A percentile compares a stretch with the other conserved stretches of the same genome.
phyloP scores from a whole-genome alignment of 2,113 vertebrate species.

The Garra rufa region DNA sequence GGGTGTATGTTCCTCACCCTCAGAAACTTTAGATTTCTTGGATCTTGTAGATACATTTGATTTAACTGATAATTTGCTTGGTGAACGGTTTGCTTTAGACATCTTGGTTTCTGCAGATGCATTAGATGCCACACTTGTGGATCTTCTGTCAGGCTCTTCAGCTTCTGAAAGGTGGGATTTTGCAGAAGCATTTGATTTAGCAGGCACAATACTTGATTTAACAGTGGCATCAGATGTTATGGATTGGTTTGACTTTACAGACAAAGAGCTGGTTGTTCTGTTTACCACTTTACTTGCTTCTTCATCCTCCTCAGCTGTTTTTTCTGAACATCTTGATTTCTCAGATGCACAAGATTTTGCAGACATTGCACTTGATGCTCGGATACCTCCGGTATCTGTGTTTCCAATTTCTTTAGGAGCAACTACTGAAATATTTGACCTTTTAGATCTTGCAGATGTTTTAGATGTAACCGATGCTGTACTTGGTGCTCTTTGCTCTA shows the following conservation, averaged over 20 bases:
- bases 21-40: slow-evolving; percentile 32
- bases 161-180: slow-evolving; percentile 14
- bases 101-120: slow-evolving; percentile 32
- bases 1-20: not conserved
- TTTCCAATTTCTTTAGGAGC: slow-evolving; percentile 28
- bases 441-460: slow-evolving; percentile 49
- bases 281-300: slow-evolving; percentile 34
- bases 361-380: slow-evolving; percentile 51
- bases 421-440: slow-evolving; percentile 28
- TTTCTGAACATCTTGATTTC: slow-evolving; percentile 57
- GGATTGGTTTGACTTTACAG: slow-evolving; percentile 36
- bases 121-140: not conserved
- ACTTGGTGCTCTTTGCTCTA: slow-evolving; percentile 14
- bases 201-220: slow-evolving; percentile 29
- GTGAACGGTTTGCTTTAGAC: slow-evolving; percentile 41
- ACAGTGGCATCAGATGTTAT: slow-evolving; percentile 2
- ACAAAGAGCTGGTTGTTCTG: slow-evolving; percentile 66
- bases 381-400: slow-evolving; percentile 17
- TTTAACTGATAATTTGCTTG: slow-evolving; percentile 64
- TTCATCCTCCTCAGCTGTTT: slow-evolving; percentile 37
- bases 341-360: slow-evolving; percentile 57
- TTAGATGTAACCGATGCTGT: slow-evolving; percentile 38
- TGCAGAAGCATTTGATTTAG: slow-evolving; percentile 41
- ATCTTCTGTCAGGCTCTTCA: not conserved
- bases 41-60: slow-evolving; percentile 38